Conservation (phyloP, 2,888 invertebrate genomes). For the Latheticus oryzae region DNA sequence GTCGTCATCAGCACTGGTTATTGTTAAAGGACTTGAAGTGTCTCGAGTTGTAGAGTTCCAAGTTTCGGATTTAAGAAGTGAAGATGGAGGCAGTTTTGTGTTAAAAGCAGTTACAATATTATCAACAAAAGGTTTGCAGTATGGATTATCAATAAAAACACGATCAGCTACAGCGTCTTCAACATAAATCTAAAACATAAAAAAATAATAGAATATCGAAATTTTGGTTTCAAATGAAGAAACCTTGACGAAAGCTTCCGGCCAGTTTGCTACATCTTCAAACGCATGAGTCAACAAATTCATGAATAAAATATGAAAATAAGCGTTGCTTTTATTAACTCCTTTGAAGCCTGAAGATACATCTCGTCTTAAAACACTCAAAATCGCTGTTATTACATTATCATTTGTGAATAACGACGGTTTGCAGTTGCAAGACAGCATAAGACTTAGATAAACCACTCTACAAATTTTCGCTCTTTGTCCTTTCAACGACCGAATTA, state of each 20-base stretch:
- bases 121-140: slow-evolving; percentile 91
- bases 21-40: slow-evolving; percentile 64
- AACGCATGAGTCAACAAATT: slow-evolving; percentile 87
- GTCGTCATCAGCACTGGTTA: slow-evolving; percentile 71
- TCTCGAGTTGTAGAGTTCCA: slow-evolving; percentile 67
- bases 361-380: slow-evolving; percentile 85
- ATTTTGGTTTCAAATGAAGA: slow-evolving; percentile 22
- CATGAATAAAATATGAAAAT: slow-evolving; percentile 84
- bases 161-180: slow-evolving; percentile 95
- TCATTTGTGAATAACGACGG: slow-evolving; percentile 83
- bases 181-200: slow-evolving; percentile 78
- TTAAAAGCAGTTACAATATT: slow-evolving; percentile 89
- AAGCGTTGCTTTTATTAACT: slow-evolving; percentile 76
- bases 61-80: slow-evolving; percentile 75
- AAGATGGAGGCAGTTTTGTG: slow-evolving; percentile 80
- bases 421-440: slow-evolving; percentile 84
- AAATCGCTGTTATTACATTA: slow-evolving; percentile 80
- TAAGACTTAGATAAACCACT: slow-evolving; percentile 79
- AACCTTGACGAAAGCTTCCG: slow-evolving; percentile 90
- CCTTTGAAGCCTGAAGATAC: slow-evolving; percentile 76
- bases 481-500: slow-evolving; percentile 82
- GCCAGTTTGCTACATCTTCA: slow-evolving; percentile 88
- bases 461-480: slow-evolving; percentile 88
- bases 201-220: background rate
- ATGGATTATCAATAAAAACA: slow-evolving; percentile 92